Conservation (phyloP, 1,140 invertebrate species). For the Leucophenga varia region DNA sequence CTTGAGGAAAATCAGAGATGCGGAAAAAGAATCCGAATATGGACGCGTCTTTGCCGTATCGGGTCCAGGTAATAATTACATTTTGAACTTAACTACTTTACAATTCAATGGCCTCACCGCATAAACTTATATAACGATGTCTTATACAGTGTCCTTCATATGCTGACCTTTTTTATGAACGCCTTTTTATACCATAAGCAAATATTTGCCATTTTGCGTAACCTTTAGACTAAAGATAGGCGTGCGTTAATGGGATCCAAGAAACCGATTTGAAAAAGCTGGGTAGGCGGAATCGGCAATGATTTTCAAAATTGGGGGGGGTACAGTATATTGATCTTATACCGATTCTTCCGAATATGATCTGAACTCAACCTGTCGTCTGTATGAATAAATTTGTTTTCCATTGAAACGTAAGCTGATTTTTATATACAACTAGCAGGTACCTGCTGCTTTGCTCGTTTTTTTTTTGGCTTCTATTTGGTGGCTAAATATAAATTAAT, state of each 20-base stretch:
- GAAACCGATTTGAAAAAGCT: no score
- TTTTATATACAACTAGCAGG: no score
- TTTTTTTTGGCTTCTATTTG: no score
- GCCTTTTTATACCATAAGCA: background rate
- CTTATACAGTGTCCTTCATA: constrained; percentile 25
- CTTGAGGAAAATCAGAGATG: constrained; percentile 77
- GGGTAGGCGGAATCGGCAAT: no score
- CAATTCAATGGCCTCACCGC: constrained; percentile 14
- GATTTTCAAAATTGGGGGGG: no score
- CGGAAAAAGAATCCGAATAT: constrained; percentile 84
- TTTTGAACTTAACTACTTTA: background rate
- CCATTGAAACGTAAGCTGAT: no score
- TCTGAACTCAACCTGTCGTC: no score
- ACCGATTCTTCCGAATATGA: no score
- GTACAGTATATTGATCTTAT: no score
- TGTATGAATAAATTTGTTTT: no score
- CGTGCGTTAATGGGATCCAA: background rate
- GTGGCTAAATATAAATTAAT: no score
- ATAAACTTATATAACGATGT: background rate
- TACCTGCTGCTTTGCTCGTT: no score
- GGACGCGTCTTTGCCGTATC: constrained; percentile 97
- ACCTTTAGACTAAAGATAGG: background rate
- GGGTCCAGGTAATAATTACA: constrained; percentile 77
- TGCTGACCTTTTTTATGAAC: constrained; percentile 12
- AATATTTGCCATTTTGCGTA: background rate